Evolutionary conservation across 2,113 vertebrate genomes (phyloP), one percentile per base, ranked within the genome.

Genomic region (Delphinus delphis): DNA sequence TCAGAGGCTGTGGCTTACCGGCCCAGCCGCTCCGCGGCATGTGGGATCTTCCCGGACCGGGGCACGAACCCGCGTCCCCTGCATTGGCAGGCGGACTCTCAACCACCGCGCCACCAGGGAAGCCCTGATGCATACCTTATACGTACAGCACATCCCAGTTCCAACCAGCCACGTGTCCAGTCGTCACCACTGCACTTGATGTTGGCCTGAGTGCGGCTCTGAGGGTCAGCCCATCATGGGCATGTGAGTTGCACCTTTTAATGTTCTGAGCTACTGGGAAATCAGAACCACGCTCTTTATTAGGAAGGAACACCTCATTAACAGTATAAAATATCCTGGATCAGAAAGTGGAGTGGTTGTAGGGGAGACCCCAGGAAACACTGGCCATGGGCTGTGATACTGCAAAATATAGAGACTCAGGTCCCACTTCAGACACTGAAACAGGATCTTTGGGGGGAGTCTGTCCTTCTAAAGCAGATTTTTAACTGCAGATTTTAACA

Each of bases 181-280:
- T 23, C 12, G 38, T 92, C 25, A 10, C 0, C 3, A 6, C 8
- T 4, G 0, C 26, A 20, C 7, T 26, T 8, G n/a, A 7, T n/a
- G 23, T 4, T 20, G 21, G 41, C 1, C 53, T 4, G 25, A 21
- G 1, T 1, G 2, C 0, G 28, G 36, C 25, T 44, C 44, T 41
- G 26, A 68, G 50, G 17, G 23, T 36, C 25, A 26, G 83, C 6
- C 38, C 20, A 25, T 14, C 26, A 2, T 25, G n/a, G n/a, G 44
- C 1, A 2, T 8, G 9, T 12, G 3, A 28, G 15, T 18, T 33
- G 14, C 8, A 26, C 53, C 26, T 21, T 7, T 41, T 31, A 41
- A 25, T 44, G 26, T 33, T 14, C 4, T 26, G 74, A 87, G 83
- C 86, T 73, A 20, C 60, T 33, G 33, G 65, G 6, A 92, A 67